A percentile compares a stretch with the other conserved stretches of the same genome.
phyloP scores from a whole-genome alignment of 1,140 invertebrate genomes.

The Bombus polaris region DNA sequence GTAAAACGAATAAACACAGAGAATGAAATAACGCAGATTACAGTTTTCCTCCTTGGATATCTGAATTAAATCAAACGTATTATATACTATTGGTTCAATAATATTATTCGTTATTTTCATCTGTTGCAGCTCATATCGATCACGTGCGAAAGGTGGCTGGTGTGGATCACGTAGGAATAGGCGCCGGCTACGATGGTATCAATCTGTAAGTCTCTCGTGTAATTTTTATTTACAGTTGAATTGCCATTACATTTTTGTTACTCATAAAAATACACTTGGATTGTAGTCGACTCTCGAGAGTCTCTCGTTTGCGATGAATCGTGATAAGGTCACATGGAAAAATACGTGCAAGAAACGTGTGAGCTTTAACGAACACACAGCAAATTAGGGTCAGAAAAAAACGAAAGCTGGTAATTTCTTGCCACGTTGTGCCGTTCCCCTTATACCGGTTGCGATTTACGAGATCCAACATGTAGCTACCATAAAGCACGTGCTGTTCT shows the following conservation, averaged over 20 bases:
- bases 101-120: background rate
- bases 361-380: constrained; percentile 6
- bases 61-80: too few relatives aligned
- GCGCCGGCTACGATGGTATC: constrained; percentile 95
- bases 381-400: background rate
- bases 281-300: background rate
- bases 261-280: background rate
- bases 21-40: background rate
- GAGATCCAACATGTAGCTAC: constrained; percentile 12
- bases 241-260: too few relatives aligned
- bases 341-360: background rate
- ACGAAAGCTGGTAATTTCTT: background rate
- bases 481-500: constrained; percentile 13
- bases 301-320: background rate
- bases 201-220: constrained; percentile 87
- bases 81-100: too few relatives aligned
- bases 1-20: background rate
- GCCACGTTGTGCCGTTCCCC: background rate
- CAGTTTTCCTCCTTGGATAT: too few relatives aligned
- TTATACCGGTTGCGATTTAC: constrained; percentile 22
- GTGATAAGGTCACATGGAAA: background rate
- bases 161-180: constrained; percentile 93
- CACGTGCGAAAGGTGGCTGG: constrained; percentile 92
- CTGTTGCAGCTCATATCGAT: constrained; percentile 92
- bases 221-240: too few relatives aligned